Conservation (phyloP, 2,888 invertebrate genomes). For the Leucophenga maculata region DNA sequence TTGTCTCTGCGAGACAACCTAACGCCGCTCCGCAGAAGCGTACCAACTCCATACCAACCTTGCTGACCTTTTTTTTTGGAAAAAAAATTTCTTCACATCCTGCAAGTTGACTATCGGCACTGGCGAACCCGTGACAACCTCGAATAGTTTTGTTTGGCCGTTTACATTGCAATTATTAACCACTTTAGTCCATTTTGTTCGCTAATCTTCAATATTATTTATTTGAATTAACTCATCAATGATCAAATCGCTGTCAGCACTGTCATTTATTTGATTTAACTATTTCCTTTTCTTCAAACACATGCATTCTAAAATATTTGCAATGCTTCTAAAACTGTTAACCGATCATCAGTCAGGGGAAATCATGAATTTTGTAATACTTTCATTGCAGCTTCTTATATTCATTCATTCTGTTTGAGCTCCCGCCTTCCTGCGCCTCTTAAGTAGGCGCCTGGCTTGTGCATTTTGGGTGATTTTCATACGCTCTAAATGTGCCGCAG, state of each 20-base stretch:
- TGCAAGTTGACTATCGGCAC: slow-evolving; percentile 28
- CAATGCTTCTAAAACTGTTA: no score
- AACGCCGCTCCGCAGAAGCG: slow-evolving; percentile 10
- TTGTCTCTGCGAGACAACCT: no score
- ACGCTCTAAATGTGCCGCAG: no score
- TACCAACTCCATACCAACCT: not conserved
- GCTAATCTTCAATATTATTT: slow-evolving; percentile 17
- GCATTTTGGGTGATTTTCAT: no score
- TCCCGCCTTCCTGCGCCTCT: no score
- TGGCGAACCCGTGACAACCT: slow-evolving; percentile 32
- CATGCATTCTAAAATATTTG: no score
- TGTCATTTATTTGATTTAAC: slow-evolving; percentile 31
- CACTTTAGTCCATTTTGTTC: slow-evolving; percentile 26
- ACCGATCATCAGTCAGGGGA: no score
- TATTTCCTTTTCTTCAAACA: slow-evolving; percentile 28
- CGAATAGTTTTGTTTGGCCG: slow-evolving; percentile 29
- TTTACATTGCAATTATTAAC: slow-evolving; percentile 27
- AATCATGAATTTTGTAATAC: no score
- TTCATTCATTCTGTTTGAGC: no score
- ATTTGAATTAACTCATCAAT: slow-evolving; percentile 16
- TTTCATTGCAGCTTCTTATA: no score
- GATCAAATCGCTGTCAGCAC: slow-evolving; percentile 29
- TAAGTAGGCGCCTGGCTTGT: no score
- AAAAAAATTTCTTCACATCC: slow-evolving; percentile 26
- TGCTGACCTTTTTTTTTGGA: slow-evolving; percentile 13